Evolutionary conservation across 2,113 vertebrate species (phyloP), one percentile per base, ranked within the genome.

Genomic region (Albula goreensis): DNA sequence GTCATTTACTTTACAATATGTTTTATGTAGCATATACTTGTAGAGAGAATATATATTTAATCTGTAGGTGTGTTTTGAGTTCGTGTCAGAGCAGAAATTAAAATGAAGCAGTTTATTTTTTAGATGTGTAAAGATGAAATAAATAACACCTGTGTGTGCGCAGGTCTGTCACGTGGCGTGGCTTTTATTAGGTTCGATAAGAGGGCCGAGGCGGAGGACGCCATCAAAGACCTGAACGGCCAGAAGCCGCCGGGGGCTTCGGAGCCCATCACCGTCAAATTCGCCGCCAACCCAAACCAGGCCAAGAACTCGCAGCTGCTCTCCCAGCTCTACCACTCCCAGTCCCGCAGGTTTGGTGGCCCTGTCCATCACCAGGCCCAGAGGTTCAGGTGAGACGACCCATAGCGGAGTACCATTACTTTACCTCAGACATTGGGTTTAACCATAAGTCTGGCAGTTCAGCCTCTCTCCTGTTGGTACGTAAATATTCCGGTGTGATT

Each of bases 141-240:
- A 3, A 19, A 3, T 56, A 4, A 19, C 6, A 3, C 15, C 6
- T 19, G 60, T 66, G 3, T 63, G 17, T 2, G 7, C 15, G 60
- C 91, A 99, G 98, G 98, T 90, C 93, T 96, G 87, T 99, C 98
- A 89, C 96, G 98, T 70, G 98, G 98, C 63, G 98, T 99, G 89
- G 97, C 98, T 50, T 99, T 99, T 90, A 99, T 99, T 93, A 96
- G 97, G 83, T 99, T 97, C 92, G 98, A 99, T 95, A 99, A 99
- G 92, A 94, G 97, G 85, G 95, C 97, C 0, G 98, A 99, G 94
- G 98, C 98, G 4, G 98, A 99, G 93, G 98, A 99, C 31, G 98
- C 98, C 49, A 97, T 99, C 90, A 97, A 98, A 91, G 97, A 95
- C 94, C 96, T 99, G 93, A 99, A 99, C 85, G 98, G 98, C 85